Percentiles rank a stretch among this genome's conserved stretches.
Evolutionary conservation across 2,888 invertebrate species (phyloP).

Genomic region (Keiferia lycopersicella): DNA sequence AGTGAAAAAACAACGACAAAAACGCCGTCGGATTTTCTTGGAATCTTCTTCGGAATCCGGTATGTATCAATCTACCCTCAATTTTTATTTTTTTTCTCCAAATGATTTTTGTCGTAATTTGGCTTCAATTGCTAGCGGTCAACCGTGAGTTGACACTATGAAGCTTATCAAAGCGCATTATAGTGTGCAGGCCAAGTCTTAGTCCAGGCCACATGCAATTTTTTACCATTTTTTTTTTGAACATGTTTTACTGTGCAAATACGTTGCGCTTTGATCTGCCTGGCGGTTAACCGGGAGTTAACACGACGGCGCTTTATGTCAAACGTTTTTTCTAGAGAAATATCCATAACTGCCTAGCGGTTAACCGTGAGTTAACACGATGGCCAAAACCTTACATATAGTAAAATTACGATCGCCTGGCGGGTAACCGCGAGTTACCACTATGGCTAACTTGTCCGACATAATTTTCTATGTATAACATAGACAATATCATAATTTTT

Average conservation of each 20-base stretch:
- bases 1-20: background rate
- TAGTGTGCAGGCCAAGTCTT: background rate
- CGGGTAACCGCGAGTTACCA: too few relatives aligned
- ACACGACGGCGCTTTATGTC: background rate
- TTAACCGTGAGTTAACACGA: conserved; percentile 10
- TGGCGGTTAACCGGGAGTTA: background rate
- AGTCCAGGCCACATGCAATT: background rate
- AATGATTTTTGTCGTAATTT: background rate
- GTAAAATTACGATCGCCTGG: too few relatives aligned
- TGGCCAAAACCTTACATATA: background rate
- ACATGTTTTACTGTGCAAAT: too few relatives aligned
- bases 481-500: background rate
- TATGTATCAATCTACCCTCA: background rate
- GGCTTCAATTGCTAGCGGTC: background rate
- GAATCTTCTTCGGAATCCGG: background rate
- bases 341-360: background rate
- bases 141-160: background rate
- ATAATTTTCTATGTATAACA: background rate
- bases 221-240: background rate
- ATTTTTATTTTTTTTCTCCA: background rate
- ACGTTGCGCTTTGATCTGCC: background rate
- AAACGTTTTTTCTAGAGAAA: background rate
- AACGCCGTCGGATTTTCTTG: background rate
- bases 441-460: too few relatives aligned
- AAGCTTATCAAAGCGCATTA: background rate